Evolutionary conservation across 2,797 vertebrate genomes (phyloP), one percentile per base, ranked within the genome.

Genomic region (Muscicapa comitata): DNA sequence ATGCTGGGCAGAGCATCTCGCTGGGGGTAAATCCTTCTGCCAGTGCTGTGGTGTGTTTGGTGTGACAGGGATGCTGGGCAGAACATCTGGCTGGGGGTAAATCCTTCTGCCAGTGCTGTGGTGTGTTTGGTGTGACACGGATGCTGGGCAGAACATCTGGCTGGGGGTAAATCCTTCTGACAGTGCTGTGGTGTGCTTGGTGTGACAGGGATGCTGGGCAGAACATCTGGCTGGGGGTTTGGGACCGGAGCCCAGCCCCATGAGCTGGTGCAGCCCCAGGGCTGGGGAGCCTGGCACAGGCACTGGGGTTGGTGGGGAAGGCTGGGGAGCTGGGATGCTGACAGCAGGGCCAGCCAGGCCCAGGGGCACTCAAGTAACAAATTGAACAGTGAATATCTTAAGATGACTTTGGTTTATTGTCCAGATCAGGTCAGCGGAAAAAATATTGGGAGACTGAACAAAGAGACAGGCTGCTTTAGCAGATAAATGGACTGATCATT

Each of bases 401-500:
- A 95, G 96, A 97, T 90, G 95, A 95, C 95, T 98, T 98, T 99
- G 98, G 98, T 99, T 99, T 99, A 99, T 99, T 98, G 98, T 99
- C 98, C 98, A 98, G 98, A 99, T 99, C 98, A 97, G 99, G 98
- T 99, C 98, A 99, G 98, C 96, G 98, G 98, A 98, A 99, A 99
- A 97, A 98, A 99, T 99, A 99, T 98, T 98, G 98, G 98, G 98
- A 98, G 98, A 98, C 98, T 98, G 98, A 98, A 98, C 98, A 97
- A 98, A 98, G 98, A 98, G 99, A 99, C 99, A 99, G 98, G 98
- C 98, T 98, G 98, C 98, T 98, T 98, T 98, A 98, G 98, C 98
- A 99, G 99, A 99, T 99, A 99, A 99, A 99, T 99, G 99, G 99
- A 98, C 99, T 98, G 99, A 99, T 99, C 99, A 99, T 99, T 99